Percentiles rank a stretch among this genome's conserved stretches.
phyloP scores from a whole-genome alignment of 2,797 vertebrate species.

The Schizothorax lantsangensis region DNA sequence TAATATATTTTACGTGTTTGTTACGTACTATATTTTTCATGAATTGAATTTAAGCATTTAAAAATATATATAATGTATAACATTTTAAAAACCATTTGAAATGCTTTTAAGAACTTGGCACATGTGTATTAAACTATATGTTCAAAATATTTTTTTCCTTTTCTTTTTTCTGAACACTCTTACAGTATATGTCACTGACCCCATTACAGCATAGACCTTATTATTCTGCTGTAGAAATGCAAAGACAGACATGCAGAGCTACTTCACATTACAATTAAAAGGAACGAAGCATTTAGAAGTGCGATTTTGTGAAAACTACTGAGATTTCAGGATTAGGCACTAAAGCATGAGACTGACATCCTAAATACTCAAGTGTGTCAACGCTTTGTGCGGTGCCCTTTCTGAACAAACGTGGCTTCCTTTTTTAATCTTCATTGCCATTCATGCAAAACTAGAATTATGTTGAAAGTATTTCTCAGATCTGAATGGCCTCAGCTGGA shows the following conservation, averaged over 20 bases:
- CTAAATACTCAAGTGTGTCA: conserved; percentile 21
- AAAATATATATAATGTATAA: too few relatives aligned
- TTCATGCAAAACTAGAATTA: conserved; percentile 51
- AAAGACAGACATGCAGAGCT: neutral
- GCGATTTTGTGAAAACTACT: neutral
- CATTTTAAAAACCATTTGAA: neutral
- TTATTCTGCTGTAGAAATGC: neutral
- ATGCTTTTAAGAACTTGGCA: neutral
- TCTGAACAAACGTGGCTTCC: conserved; percentile 7
- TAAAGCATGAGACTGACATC: conserved; percentile 25
- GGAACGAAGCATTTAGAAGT: neutral
- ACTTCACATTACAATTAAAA: neutral
- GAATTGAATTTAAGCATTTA: neutral
- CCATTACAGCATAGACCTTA: neutral
- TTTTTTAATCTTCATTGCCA: conserved; percentile 33
- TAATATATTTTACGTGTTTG: neutral
- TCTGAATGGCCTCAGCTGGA: conserved; percentile 40
- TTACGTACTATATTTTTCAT: neutral
- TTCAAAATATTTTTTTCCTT: neutral
- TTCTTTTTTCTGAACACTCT: neutral
- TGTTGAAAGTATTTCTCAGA: conserved; percentile 46
- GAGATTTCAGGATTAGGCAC: conserved; percentile 28
- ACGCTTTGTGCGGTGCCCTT: conserved; percentile 14
- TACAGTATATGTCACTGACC: neutral
- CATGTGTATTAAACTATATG: neutral